A percentile compares a stretch with the other conserved stretches of the same genome.
phyloP scores from a whole-genome alignment of 1,140 invertebrate genomes.

The Bombyx mori region DNA sequence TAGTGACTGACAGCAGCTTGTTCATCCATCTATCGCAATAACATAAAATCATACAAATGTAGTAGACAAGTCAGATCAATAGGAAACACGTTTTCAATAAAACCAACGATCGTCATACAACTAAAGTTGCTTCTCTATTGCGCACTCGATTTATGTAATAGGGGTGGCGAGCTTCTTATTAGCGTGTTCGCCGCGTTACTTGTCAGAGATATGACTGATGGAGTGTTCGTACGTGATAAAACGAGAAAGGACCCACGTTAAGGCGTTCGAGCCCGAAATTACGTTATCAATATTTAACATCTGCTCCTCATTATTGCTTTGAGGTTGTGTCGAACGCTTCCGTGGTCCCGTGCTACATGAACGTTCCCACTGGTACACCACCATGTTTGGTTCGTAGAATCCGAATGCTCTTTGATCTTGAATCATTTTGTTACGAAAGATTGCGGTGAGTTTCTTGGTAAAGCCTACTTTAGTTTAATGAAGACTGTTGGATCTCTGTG shows the following conservation, averaged over 20 bases:
- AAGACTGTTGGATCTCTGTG: too few relatives aligned
- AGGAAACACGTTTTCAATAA: background rate
- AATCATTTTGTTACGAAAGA: too few relatives aligned
- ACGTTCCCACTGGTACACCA: too few relatives aligned
- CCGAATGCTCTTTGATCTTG: too few relatives aligned
- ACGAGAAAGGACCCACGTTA: conserved; percentile 12
- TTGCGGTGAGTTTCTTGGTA: too few relatives aligned
- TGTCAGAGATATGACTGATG: conserved; percentile 27
- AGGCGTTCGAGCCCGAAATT: conserved; percentile 16
- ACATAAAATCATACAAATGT: background rate
- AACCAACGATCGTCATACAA: background rate
- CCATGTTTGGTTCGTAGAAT: too few relatives aligned
- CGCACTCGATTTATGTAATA: conserved; percentile 5
- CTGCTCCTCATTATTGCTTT: conserved; percentile 20
- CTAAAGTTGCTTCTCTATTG: background rate
- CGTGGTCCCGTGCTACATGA: too few relatives aligned
- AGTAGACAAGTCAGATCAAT: background rate
- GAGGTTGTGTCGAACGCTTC: too few relatives aligned
- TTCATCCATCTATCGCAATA: too few relatives aligned
- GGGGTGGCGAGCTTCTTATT: conserved; percentile 14
- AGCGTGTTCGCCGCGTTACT: conserved; percentile 8
- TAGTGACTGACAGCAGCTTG: too few relatives aligned
- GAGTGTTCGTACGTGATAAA: conserved; percentile 27
- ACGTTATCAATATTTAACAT: conserved; percentile 34
- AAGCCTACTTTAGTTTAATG: too few relatives aligned